Conservation (phyloP, 2,113 vertebrate genomes). For the Falco punctatus region DNA sequence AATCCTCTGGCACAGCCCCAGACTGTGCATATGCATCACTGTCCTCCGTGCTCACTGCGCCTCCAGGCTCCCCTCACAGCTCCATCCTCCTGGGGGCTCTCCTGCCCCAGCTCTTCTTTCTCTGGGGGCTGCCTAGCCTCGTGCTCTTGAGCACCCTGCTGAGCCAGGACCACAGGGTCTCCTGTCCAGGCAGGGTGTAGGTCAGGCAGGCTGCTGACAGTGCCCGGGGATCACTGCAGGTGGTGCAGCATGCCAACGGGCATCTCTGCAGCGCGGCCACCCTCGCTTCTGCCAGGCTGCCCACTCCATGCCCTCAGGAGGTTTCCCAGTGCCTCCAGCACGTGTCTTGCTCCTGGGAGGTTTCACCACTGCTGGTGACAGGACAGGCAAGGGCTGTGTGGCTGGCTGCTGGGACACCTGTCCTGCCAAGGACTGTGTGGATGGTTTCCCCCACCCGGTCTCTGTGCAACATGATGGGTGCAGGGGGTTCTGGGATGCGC, state of each 20-base stretch:
- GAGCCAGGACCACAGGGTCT: fast-evolving
- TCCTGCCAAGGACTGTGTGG: neutral
- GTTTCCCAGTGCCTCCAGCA: neutral
- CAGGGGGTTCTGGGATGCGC: neutral
- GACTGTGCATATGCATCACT: neutral
- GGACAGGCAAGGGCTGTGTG: neutral
- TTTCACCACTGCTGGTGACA: neutral
- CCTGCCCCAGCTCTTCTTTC: neutral
- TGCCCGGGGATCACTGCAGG: neutral
- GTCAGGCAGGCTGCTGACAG: neutral
- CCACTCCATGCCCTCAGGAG: neutral
- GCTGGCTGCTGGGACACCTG: fast-evolving
- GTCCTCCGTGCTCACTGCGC: neutral
- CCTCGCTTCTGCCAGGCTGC: neutral
- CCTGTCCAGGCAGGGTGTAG: neutral
- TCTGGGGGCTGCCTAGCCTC: neutral
- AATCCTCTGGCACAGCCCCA: fast-evolving
- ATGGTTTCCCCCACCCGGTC: fast-evolving
- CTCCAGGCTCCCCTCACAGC: fast-evolving
- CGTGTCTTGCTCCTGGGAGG: neutral
- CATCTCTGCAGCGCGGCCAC: neutral
- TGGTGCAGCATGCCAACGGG: neutral
- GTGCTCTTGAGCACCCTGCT: neutral
- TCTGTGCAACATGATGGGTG: fast-evolving
- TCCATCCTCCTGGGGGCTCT: neutral